phyloP scores from a whole-genome alignment of 2,888 invertebrate genomes.

The Sylvicola cinctus region DNA sequence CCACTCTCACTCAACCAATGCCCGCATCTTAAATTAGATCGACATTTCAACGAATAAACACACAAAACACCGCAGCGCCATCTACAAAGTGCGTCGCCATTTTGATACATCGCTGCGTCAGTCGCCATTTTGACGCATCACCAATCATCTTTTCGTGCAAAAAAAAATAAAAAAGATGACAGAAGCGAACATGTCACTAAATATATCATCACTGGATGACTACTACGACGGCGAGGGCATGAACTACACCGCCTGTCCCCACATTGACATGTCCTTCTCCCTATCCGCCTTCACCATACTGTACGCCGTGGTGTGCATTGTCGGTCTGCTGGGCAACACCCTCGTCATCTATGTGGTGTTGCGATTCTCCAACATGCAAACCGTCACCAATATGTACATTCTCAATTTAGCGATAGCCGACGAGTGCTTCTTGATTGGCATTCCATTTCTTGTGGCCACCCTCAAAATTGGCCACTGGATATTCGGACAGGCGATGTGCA shows the following conservation, averaged over 20 bases:
- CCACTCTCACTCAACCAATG: no score
- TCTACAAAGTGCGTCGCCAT: no score
- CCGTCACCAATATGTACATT: constrained; percentile 86
- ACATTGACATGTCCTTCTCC: constrained; percentile 32
- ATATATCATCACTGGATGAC: no score
- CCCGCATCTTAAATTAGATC: no score
- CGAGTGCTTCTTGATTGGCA: constrained; percentile 77
- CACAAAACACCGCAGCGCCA: no score
- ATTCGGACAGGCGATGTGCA: constrained; percentile 74
- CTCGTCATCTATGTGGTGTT: constrained; percentile 79
- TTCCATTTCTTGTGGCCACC: constrained; percentile 73
- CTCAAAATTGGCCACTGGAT: constrained; percentile 59
- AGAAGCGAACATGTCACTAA: no score
- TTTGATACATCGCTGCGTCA: no score
- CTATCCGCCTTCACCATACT: constrained; percentile 45
- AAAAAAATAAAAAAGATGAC: no score
- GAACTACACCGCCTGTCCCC: constrained; percentile 20
- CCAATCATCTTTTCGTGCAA: no score
- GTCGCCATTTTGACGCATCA: no score
- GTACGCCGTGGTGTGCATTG: constrained; percentile 64
- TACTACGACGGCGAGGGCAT: no score
- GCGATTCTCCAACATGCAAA: constrained; percentile 86
- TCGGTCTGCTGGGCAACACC: constrained; percentile 75
- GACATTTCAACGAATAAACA: no score
- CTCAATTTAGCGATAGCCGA: constrained; percentile 86